Evolutionary conservation across 2,888 invertebrate species (phyloP), one percentile per base, ranked within the genome.

Genomic region (Lysandra bellargus): DNA sequence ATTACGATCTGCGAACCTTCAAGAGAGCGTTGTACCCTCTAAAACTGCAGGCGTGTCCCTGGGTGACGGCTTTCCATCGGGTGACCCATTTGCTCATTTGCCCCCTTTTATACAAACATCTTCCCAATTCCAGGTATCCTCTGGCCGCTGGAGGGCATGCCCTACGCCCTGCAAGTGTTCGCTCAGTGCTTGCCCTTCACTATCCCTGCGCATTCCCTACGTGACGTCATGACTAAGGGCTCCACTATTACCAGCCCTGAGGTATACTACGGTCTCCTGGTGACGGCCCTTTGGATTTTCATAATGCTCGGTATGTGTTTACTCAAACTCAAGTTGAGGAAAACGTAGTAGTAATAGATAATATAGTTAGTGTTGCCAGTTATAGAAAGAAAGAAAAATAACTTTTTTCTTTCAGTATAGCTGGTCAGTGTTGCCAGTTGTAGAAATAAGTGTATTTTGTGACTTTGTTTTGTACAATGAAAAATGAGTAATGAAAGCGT

Each of bases 131-230:
- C 80, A 96, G 96, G 96, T 83, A 95, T 96, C 79, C 89, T 96
- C n/a, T 96, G 96, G 96, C 96, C 96, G 0, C 83, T 96, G 79
- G 96, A 96, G 88, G 96, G 96, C 7, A 96, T 97, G 96, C 96
- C 97, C 0, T 86, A 88, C 30, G 86, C 91, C 0, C 89, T 97
- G 0, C 94, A 95, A 78, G 95, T 96, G 83, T 80, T 97, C 69
- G 96, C 97, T 5, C 91, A 96, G 78, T 87, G 93, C 1, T 92
- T 98, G 4, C 98, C 98, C 0, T 97, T 98, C 87, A 98, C 98
- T 0, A 91, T 97, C 79, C 97, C 98, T 0, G 96, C 97, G 0
- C 96, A 96, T 81, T 96, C 98, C 0, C 94, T 98, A 79, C 93
- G 98, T 81, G 96, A 96, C 84, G 95, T 98, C 79, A 95, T 98